These are phyloP conservation scores for Lasioglossum calceatum DNA, from an alignment of 2,888 invertebrate species.

Conservation along the genomic window DNA sequence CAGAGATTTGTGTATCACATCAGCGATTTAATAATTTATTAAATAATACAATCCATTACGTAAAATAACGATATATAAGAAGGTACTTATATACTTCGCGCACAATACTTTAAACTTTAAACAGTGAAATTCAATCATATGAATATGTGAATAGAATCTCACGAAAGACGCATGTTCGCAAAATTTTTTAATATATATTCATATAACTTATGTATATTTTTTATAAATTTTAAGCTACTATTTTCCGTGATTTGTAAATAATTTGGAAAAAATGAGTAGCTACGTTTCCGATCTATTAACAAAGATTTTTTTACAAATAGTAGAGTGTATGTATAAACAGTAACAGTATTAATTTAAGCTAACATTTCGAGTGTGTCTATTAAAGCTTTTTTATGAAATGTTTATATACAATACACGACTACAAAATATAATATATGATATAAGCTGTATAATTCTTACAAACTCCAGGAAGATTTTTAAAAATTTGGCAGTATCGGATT, in stretches of 20 bases:
- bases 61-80: slow-evolving; percentile 6
- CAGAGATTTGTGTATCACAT: slow-evolving; percentile 17
- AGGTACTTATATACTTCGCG: background rate
- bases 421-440: slow-evolving; percentile 13
- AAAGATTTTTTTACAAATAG: background rate
- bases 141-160: background rate
- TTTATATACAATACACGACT: slow-evolving; percentile 32
- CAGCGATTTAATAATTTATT: slow-evolving; percentile 49
- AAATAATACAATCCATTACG: slow-evolving; percentile 27
- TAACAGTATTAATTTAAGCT: background rate
- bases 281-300: slow-evolving; percentile 15
- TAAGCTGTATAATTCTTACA: background rate
- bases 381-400: slow-evolving; percentile 15
- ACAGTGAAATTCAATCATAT: background rate
- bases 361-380: background rate
- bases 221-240: slow-evolving; percentile 15
- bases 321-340: slow-evolving; percentile 6
- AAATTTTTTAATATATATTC: slow-evolving; percentile 18
- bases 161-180: background rate
- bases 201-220: background rate
- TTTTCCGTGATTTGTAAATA: slow-evolving; percentile 44
- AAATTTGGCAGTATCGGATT: background rate
- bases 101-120: background rate
- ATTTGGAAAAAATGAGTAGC: slow-evolving; percentile 10
- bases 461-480: background rate